These are phyloP conservation scores for Chrysodeixis includens DNA, from an alignment of 2,888 invertebrate genomes.

Conservation along the genomic window DNA sequence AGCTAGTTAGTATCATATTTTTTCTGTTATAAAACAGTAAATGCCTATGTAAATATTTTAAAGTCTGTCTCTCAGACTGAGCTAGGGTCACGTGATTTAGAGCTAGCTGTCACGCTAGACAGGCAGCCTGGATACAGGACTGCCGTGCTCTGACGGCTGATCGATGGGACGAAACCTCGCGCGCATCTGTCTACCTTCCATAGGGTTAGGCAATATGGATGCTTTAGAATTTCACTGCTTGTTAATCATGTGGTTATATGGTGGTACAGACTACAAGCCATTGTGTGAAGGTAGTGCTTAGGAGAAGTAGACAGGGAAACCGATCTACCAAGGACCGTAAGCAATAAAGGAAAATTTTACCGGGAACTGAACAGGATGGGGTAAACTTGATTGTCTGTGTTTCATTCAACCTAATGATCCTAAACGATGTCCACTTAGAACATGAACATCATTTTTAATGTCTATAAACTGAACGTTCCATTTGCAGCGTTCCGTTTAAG, in stretches of 20 bases:
- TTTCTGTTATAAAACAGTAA: neutral
- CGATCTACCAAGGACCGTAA: too few species aligned
- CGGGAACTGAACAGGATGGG: neutral
- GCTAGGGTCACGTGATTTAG: slow-evolving; percentile 3
- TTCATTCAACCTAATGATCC: neutral
- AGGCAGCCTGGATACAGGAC: neutral
- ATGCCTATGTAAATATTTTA: neutral
- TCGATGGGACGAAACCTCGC: neutral
- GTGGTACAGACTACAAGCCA: too few species aligned
- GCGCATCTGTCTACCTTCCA: neutral
- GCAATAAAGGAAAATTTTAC: too few species aligned
- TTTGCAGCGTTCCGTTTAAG: neutral
- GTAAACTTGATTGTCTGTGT: neutral
- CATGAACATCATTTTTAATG: neutral
- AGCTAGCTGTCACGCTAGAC: neutral
- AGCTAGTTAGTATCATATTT: too few species aligned
- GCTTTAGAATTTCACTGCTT: neutral
- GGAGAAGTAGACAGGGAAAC: too few species aligned
- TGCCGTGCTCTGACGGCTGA: slow-evolving; percentile 3
- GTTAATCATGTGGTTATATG: neutral
- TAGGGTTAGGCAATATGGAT: neutral
- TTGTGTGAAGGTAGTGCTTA: too few species aligned
- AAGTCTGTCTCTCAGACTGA: neutral
- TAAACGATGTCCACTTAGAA: neutral
- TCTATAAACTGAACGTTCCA: neutral